Evolutionary conservation across 1,140 invertebrate species (phyloP).

Genomic region (Samia ricini): DNA sequence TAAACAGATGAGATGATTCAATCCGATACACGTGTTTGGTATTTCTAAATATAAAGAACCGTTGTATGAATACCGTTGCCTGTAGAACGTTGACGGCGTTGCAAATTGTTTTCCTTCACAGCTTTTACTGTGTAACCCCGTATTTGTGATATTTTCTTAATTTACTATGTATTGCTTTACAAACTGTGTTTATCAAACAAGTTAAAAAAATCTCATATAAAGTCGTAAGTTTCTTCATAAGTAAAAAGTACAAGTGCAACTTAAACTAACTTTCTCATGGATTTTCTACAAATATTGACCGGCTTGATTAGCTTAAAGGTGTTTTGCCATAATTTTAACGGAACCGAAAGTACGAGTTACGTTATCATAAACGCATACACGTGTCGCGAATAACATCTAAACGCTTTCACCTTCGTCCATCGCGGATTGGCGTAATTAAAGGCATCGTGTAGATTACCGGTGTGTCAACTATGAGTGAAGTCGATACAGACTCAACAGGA

Average conservation of each 20-base stretch:
- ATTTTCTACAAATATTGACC: conserved; percentile 43
- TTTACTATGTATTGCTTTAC: conserved; percentile 4
- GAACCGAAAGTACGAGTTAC: conserved; percentile 27
- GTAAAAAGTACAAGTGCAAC: too few species aligned
- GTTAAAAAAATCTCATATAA: too few species aligned
- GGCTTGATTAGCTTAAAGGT: conserved; percentile 19
- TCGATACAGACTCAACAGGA: neutral
- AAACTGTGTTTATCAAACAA: too few species aligned
- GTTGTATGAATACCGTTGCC: conserved; percentile 59
- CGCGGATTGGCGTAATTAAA: neutral
- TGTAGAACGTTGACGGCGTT: conserved; percentile 55
- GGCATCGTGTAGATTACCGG: neutral
- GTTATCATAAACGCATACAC: conserved; percentile 11
- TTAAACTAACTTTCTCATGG: conserved; percentile 23
- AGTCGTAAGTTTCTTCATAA: too few species aligned
- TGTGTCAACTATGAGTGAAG: neutral
- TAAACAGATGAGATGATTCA: conserved; percentile 63
- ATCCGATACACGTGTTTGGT: conserved; percentile 55
- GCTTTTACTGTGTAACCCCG: conserved; percentile 35
- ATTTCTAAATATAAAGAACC: conserved; percentile 69
- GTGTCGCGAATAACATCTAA: neutral
- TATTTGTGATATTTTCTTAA: conserved; percentile 44
- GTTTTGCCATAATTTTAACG: conserved; percentile 15
- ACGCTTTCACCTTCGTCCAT: neutral
- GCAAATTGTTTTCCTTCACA: conserved; percentile 53